These are phyloP conservation scores for fruit fly (Drosophila melanogaster) DNA, from an alignment of 1,140 invertebrate species.

Conservation along the genomic window Release_6_plus_ISO1_MT NT_033777.3:22309001-22309500, in stretches of 20 bases:
- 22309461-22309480: slow-evolving; percentile 49
- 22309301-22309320: slow-evolving; percentile 48
- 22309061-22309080: slow-evolving; percentile 48
- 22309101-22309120: slow-evolving; percentile 60
- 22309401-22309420: slow-evolving; percentile 39
- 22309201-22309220: slow-evolving; percentile 31
- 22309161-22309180: slow-evolving; percentile 68
- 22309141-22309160: slow-evolving; percentile 40
- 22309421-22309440: slow-evolving; percentile 30
- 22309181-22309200: slow-evolving; percentile 60
- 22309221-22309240: slow-evolving; percentile 2
- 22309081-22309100: slow-evolving; percentile 38
- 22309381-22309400: slow-evolving; percentile 18
- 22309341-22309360: slow-evolving; percentile 34
- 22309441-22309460: slow-evolving; percentile 43
- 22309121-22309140: slow-evolving; percentile 33
- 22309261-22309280: background rate
- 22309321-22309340: slow-evolving; percentile 43
- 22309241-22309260: slow-evolving; percentile 1
- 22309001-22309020: slow-evolving; percentile 58
- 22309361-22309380: slow-evolving; percentile 6
- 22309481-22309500: slow-evolving; percentile 25
- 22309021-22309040: slow-evolving; percentile 75
- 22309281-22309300: slow-evolving; percentile 1
- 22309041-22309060: slow-evolving; percentile 77